These are phyloP conservation scores for Eustalomyia histrio DNA, from an alignment of 2,888 invertebrate genomes.

Conservation along the genomic window DNA sequence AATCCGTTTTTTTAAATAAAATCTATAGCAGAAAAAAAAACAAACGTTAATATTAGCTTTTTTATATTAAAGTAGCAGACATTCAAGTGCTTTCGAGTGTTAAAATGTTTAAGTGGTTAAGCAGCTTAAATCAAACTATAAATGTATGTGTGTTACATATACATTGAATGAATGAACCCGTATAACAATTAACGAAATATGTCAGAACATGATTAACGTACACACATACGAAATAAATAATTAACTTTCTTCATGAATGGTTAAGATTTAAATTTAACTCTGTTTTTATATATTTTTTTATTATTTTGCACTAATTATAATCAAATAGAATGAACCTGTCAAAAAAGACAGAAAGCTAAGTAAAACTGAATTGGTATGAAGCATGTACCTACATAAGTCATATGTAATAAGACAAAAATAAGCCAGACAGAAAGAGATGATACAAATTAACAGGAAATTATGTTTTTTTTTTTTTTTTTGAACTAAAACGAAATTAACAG, in stretches of 20 bases:
- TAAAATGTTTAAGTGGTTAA: constrained; percentile 62
- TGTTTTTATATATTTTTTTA: neutral
- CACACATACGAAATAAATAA: neutral
- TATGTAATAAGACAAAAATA: constrained; percentile 7
- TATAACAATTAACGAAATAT: neutral
- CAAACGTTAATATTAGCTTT: constrained; percentile 42
- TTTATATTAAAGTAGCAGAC: constrained; percentile 53
- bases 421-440: constrained; percentile 16
- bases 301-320: constrained; percentile 51
- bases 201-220: neutral
- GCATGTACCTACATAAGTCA: constrained; percentile 15
- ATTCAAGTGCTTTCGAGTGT: constrained; percentile 58
- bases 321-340: constrained; percentile 4
- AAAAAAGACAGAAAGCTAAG: neutral
- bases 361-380: neutral
- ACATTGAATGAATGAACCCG: too few relatives aligned
- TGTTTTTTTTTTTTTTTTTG: neutral
- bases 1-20: neutral
- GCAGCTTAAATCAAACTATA: constrained; percentile 49
- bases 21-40: constrained; percentile 15
- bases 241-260: constrained; percentile 17
- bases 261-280: constrained; percentile 46
- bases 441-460: constrained; percentile 43
- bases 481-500: constrained; percentile 1
- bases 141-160: neutral